Percentiles rank a stretch among this genome's conserved stretches.
Conservation (phyloP, 1,140 invertebrate species). For the Aradophagus sp. region DNA sequence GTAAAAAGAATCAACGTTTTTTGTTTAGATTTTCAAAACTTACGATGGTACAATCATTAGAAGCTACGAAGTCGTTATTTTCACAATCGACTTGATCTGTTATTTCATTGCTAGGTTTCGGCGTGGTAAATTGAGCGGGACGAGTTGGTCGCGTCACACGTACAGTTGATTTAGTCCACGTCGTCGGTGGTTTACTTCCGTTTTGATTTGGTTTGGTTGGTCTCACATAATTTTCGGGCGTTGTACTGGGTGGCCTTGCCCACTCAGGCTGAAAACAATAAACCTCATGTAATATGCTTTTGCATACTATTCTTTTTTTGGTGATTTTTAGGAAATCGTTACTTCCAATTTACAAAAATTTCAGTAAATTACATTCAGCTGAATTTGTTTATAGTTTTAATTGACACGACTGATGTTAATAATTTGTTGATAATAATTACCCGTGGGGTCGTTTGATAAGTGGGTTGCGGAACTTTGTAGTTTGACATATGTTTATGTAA, state of each 20-base stretch:
- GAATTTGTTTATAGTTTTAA: too few relatives aligned
- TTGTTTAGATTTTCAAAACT: constrained; percentile 20
- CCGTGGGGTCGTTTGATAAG: constrained; percentile 80
- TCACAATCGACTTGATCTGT: constrained; percentile 75
- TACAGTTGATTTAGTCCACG: constrained; percentile 45
- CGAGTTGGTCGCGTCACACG: constrained; percentile 27
- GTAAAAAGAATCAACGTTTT: too few relatives aligned
- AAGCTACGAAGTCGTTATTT: constrained; percentile 80
- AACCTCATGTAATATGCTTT: too few relatives aligned
- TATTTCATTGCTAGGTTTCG: constrained; percentile 61
- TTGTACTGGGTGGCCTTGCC: constrained; percentile 80
- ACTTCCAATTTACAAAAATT: too few relatives aligned
- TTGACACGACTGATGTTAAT: neutral
- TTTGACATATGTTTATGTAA: constrained; percentile 83
- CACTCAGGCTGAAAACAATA: constrained; percentile 80
- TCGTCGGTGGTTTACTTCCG: constrained; percentile 14
- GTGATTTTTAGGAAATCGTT: too few relatives aligned
- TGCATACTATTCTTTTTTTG: neutral
- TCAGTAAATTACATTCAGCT: too few relatives aligned
- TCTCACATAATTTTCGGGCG: constrained; percentile 59
- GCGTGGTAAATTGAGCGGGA: constrained; percentile 35
- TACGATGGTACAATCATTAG: constrained; percentile 80
- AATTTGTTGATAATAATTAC: constrained; percentile 65
- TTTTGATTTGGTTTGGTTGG: too few relatives aligned
- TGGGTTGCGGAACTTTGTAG: constrained; percentile 83